A percentile compares a stretch with the other conserved stretches of the same genome.
Conservation (phyloP, 2,797 vertebrate genomes). For the Kryptopterus vitreolus region DNA sequence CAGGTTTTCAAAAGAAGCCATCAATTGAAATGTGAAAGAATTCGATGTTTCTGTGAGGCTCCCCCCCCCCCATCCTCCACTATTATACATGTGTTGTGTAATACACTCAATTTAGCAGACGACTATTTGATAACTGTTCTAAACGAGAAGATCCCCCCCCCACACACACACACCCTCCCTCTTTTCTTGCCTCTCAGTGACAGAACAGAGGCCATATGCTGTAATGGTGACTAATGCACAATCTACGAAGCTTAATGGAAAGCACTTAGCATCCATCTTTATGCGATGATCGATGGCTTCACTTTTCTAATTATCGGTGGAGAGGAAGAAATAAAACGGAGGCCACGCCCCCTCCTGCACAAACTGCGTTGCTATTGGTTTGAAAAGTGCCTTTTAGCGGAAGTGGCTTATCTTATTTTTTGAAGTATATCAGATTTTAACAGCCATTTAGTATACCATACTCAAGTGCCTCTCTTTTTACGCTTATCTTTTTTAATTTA, state of each 20-base stretch:
- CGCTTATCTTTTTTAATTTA: no score
- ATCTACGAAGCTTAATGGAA: constrained; percentile 63
- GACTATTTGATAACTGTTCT: constrained; percentile 27
- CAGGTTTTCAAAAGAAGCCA: background rate
- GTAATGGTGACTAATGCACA: constrained; percentile 63
- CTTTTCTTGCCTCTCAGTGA: constrained; percentile 18
- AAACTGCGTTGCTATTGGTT: background rate
- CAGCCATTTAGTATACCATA: no score
- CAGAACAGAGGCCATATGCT: constrained; percentile 27
- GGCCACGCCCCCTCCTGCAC: constrained; percentile 1
- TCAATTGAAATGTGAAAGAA: constrained; percentile 18
- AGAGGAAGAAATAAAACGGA: constrained; percentile 25
- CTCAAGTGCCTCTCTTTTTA: no score
- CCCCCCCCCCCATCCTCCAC: background rate
- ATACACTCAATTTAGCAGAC: constrained; percentile 20
- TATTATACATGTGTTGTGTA: constrained; percentile 29
- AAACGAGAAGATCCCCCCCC: no score
- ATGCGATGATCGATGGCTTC: constrained; percentile 57
- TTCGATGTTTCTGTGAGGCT: background rate
- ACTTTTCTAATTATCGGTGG: constrained; percentile 57
- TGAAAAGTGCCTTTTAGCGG: background rate
- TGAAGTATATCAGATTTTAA: no score
- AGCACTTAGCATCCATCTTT: constrained; percentile 59
- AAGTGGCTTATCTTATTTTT: background rate
- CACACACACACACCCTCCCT: no score